A percentile compares a stretch with the other conserved stretches of the same genome.
Conservation (phyloP, 2,797 vertebrate species). For the Falco novaeseelandiae region DNA sequence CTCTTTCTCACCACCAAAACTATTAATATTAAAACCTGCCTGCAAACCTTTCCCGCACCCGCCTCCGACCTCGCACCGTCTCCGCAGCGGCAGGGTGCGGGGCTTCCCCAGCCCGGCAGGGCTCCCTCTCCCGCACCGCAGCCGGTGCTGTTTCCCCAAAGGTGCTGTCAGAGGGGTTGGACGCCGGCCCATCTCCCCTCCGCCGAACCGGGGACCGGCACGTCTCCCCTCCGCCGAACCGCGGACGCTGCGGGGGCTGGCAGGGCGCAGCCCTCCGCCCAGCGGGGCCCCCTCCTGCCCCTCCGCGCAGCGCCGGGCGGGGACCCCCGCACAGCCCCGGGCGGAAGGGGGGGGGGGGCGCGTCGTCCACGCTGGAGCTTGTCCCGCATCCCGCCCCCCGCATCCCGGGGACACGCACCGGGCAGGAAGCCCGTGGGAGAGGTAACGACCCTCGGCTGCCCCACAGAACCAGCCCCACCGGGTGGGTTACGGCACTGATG, state of each 20-base stretch:
- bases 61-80: not conserved
- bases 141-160: not conserved
- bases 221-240: not conserved
- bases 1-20: conserved; percentile 85
- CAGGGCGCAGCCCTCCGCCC: not conserved
- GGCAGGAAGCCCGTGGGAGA: no score
- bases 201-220: not conserved
- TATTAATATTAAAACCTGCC: conserved; percentile 95
- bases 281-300: not conserved
- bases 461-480: accelerated
- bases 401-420: no score
- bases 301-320: not conserved
- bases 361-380: no score
- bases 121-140: not conserved
- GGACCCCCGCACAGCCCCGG: not conserved
- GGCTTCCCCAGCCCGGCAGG: not conserved
- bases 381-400: no score
- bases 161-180: not conserved
- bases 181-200: not conserved
- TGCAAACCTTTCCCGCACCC: conserved; percentile 39
- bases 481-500: accelerated
- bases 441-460: not conserved
- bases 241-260: not conserved
- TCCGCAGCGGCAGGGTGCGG: not conserved
- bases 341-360: not conserved